Percentiles rank a stretch among this genome's conserved stretches.
Conservation (phyloP, 2,113 vertebrate species). For the Aplodontia rufa region DNA sequence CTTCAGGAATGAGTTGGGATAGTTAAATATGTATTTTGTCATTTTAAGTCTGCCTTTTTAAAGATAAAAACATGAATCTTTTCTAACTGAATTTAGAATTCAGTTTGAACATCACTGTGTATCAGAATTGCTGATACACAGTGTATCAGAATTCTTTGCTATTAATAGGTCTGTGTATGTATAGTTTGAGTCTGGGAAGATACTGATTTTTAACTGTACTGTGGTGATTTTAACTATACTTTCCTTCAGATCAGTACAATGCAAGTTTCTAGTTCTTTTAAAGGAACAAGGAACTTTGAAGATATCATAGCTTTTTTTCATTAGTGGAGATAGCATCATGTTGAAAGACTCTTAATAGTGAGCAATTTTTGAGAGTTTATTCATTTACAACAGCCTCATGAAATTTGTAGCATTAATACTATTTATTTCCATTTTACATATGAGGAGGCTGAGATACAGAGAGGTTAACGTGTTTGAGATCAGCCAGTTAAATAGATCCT, state of each 20-base stretch:
- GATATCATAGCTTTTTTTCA: constrained; percentile 11
- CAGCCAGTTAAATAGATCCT: background rate
- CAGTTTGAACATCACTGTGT: constrained; percentile 9
- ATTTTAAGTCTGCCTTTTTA: background rate
- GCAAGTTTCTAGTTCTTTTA: constrained; percentile 30
- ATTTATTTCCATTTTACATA: constrained; percentile 22
- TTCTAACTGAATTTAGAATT: constrained; percentile 48
- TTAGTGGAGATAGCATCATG: constrained; percentile 4
- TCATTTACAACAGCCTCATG: background rate
- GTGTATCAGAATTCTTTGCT: constrained; percentile 28
- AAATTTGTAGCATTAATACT: background rate
- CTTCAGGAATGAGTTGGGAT: background rate
- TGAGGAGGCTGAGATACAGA: background rate
- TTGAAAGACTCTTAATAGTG: background rate
- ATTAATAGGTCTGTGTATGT: background rate
- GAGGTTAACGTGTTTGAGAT: background rate
- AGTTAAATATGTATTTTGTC: background rate
- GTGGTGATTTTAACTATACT: background rate
- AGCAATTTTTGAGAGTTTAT: background rate
- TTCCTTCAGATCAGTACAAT: constrained; percentile 15
- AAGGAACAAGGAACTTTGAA: background rate
- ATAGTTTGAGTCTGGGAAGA: constrained; percentile 28
- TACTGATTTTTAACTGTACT: background rate
- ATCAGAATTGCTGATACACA: background rate
- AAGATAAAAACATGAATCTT: constrained; percentile 18